Evolutionary conservation across 2,888 invertebrate genomes (phyloP).

Genomic region (Ormyrus labotus): DNA sequence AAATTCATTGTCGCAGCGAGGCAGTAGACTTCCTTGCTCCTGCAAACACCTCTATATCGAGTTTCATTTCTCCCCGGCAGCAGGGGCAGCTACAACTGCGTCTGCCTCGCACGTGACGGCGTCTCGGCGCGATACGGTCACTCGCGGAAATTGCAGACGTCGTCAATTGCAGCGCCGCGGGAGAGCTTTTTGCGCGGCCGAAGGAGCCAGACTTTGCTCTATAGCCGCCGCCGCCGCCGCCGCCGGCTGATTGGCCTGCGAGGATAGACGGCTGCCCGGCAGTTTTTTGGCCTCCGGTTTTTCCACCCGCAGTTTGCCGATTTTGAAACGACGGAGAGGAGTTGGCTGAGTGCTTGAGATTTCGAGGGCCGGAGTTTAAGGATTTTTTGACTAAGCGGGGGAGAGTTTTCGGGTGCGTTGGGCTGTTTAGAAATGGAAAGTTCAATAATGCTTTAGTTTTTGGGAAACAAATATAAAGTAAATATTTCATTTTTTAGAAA

Average conservation of each 20-base stretch:
- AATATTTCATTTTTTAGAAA: no score
- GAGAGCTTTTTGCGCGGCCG: background rate
- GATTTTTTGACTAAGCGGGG: no score
- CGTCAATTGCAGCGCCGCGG: slow-evolving; percentile 62
- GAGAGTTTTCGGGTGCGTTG: no score
- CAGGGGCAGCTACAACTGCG: background rate
- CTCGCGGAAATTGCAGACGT: slow-evolving; percentile 65
- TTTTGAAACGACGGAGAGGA: background rate
- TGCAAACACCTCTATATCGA: background rate
- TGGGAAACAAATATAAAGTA: no score
- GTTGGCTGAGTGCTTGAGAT: no score
- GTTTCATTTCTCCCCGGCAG: background rate
- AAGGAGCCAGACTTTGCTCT: background rate
- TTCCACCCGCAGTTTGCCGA: slow-evolving; percentile 4
- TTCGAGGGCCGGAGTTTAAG: no score
- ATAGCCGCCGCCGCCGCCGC: background rate
- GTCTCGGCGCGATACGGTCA: slow-evolving; percentile 49
- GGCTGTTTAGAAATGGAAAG: no score
- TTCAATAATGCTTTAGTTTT: no score
- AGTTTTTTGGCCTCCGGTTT: slow-evolving; percentile 5
- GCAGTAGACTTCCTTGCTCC: slow-evolving; percentile 20
- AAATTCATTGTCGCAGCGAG: background rate
- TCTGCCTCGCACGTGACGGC: slow-evolving; percentile 59
- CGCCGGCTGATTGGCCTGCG: slow-evolving; percentile 1
- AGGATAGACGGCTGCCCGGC: no score